phyloP scores from a whole-genome alignment of 2,113 vertebrate genomes.

The Collichthys lucidus region DNA sequence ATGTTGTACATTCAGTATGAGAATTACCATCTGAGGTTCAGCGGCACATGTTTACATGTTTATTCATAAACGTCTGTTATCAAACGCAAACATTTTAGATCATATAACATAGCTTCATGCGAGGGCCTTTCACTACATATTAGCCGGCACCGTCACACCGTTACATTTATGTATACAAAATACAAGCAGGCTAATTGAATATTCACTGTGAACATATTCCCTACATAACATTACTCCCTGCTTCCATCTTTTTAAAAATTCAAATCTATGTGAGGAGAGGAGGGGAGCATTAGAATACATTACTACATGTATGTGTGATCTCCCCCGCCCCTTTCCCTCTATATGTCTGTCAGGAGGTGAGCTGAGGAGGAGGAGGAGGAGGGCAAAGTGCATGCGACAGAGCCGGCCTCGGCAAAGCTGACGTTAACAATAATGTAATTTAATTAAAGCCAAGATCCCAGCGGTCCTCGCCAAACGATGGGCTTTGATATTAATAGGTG shows the following conservation, averaged over 20 bases:
- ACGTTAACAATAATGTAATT: conserved; percentile 88
- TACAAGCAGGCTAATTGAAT: conserved; percentile 71
- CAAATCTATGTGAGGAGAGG: conserved; percentile 72
- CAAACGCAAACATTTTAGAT: conserved; percentile 54
- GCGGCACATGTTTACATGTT: conserved; percentile 61
- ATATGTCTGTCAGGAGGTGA: conserved; percentile 74
- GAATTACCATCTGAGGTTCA: conserved; percentile 15
- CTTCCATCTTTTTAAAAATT: conserved; percentile 78
- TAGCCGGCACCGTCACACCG: conserved; percentile 45
- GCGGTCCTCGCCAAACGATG: conserved; percentile 44
- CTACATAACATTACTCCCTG: conserved; percentile 69
- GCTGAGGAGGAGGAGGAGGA: conserved; percentile 39
- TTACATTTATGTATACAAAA: conserved; percentile 66
- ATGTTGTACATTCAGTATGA: neutral
- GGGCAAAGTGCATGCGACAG: conserved; percentile 70
- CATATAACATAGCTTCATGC: conserved; percentile 24
- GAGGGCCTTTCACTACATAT: conserved; percentile 68
- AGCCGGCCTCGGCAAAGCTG: conserved; percentile 71
- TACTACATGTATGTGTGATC: conserved; percentile 66
- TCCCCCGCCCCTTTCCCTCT: conserved; percentile 39
- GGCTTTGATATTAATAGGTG: conserved; percentile 83
- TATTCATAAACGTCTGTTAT: conserved; percentile 64
- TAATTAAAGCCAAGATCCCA: conserved; percentile 84
- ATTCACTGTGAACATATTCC: conserved; percentile 83
- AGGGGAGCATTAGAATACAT: conserved; percentile 80